Evolutionary conservation across 1,140 invertebrate species (phyloP).

Genomic region (Drosophila lini): DNA sequence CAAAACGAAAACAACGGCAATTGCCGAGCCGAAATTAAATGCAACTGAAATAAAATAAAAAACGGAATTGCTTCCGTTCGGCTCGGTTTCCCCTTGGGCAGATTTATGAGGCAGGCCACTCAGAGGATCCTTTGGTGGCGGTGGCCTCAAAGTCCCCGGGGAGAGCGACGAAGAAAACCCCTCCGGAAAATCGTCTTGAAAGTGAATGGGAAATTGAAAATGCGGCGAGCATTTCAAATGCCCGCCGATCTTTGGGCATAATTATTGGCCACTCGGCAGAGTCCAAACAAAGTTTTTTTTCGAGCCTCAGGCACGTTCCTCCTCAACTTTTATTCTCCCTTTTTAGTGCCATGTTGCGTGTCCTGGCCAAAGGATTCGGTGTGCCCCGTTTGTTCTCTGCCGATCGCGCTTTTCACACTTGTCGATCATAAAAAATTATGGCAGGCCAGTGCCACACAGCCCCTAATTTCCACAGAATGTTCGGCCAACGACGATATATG

Average conservation of each 20-base stretch:
- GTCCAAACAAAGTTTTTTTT: slow-evolving; percentile 25
- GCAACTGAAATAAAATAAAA: slow-evolving; percentile 51
- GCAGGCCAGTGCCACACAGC: slow-evolving; percentile 21
- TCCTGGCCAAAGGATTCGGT: slow-evolving; percentile 37
- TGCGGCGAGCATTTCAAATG: slow-evolving; percentile 56
- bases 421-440: slow-evolving; percentile 65
- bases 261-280: slow-evolving; percentile 37
- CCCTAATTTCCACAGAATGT: slow-evolving; percentile 40
- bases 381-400: slow-evolving; percentile 56
- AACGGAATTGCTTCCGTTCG: slow-evolving; percentile 69
- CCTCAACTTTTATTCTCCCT: neutral
- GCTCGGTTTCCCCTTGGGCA: slow-evolving; percentile 13
- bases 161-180: slow-evolving; percentile 14
- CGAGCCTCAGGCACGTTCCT: slow-evolving; percentile 37
- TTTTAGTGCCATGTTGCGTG: slow-evolving; percentile 10
- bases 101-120: slow-evolving; percentile 55
- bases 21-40: slow-evolving; percentile 18
- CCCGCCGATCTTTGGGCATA: slow-evolving; percentile 20
- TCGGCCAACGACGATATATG: slow-evolving; percentile 20
- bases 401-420: slow-evolving; percentile 70
- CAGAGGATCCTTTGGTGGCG: slow-evolving; percentile 36
- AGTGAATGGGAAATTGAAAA: slow-evolving; percentile 51
- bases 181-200: slow-evolving; percentile 22
- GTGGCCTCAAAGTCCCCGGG: slow-evolving; percentile 50
- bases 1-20: slow-evolving; percentile 31